phyloP scores from a whole-genome alignment of 2,888 invertebrate genomes.

The Balanococcus diminutus region DNA sequence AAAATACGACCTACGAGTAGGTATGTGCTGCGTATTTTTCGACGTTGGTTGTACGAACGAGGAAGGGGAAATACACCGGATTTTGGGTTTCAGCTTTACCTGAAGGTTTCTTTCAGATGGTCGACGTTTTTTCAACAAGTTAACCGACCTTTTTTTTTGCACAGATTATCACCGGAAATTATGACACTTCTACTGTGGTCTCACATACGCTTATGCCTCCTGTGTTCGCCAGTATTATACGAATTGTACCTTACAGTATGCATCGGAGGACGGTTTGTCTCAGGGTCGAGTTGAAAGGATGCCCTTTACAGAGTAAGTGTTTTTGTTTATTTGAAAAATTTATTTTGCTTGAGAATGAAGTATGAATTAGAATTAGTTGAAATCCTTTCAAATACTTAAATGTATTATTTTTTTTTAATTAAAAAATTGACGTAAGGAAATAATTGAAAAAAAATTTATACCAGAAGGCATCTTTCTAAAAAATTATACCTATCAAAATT shows the following conservation, averaged over 20 bases:
- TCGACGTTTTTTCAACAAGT: not conserved
- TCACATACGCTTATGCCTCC: slow-evolving; percentile 72
- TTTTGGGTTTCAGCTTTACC: not conserved
- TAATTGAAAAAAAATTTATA: too few species aligned
- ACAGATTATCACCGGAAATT: slow-evolving; percentile 76
- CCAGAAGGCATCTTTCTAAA: too few species aligned
- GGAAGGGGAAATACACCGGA: not conserved
- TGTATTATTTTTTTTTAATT: too few species aligned
- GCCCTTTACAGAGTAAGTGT: slow-evolving; percentile 70
- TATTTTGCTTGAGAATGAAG: too few species aligned
- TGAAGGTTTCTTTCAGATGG: slow-evolving; percentile 6
- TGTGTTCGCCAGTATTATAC: slow-evolving; percentile 73
- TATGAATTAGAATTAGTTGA: too few species aligned
- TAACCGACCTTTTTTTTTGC: slow-evolving; percentile 14
- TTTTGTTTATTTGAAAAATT: not conserved
- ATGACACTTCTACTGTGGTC: slow-evolving; percentile 74
- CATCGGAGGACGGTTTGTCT: slow-evolving; percentile 76
- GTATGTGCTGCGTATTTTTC: not conserved
- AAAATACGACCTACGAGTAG: not conserved
- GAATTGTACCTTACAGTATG: slow-evolving; percentile 75
- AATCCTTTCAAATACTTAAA: too few species aligned
- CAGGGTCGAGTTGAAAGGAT: slow-evolving; percentile 76
- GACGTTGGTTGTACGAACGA: too few species aligned
- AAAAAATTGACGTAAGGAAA: too few species aligned
- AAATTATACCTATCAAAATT: too few species aligned